Evolutionary conservation across 2,888 invertebrate genomes (phyloP).

Genomic region (Drosophila mayaguana): DNA sequence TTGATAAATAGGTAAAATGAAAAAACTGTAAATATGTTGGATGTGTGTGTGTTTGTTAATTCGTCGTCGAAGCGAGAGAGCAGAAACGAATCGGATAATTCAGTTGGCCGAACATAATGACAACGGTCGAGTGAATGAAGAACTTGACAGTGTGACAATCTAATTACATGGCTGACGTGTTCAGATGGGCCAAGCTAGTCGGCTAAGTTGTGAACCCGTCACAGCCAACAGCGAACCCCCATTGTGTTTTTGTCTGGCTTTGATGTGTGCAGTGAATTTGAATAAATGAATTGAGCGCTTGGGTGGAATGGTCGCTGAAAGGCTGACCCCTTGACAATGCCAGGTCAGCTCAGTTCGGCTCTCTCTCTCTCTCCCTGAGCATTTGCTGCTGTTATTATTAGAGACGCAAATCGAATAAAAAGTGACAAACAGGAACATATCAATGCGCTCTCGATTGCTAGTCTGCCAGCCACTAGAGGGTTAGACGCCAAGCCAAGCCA

Average conservation of each 20-base stretch:
- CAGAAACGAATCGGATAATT: slow-evolving; percentile 40
- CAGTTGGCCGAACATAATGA: slow-evolving; percentile 61
- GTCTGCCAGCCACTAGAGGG: slow-evolving; percentile 47
- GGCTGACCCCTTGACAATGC: slow-evolving; percentile 28
- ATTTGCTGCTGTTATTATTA: slow-evolving; percentile 47
- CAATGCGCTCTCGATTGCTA: slow-evolving; percentile 13
- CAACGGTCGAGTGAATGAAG: slow-evolving; percentile 45
- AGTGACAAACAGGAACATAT: slow-evolving; percentile 15
- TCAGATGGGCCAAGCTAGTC: slow-evolving; percentile 30
- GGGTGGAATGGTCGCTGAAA: slow-evolving; percentile 76
- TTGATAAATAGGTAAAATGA: slow-evolving; percentile 39
- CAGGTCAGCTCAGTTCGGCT: slow-evolving; percentile 47
- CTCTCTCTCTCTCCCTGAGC: slow-evolving; percentile 17
- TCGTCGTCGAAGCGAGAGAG: slow-evolving; percentile 29
- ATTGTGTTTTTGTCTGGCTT: slow-evolving; percentile 54
- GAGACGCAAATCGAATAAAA: slow-evolving; percentile 19
- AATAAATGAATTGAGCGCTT: slow-evolving; percentile 70
- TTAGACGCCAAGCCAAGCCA: slow-evolving; percentile 14
- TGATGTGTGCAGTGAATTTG: slow-evolving; percentile 75
- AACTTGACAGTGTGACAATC: slow-evolving; percentile 76
- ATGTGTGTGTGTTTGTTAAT: neutral
- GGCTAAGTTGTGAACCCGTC: slow-evolving; percentile 20
- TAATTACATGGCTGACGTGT: slow-evolving; percentile 76
- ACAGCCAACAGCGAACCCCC: slow-evolving; percentile 10
- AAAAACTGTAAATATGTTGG: neutral